A percentile compares a stretch with the other conserved stretches of the same genome.
These are phyloP conservation scores for Cebus imitator DNA, from an alignment of 2,113 vertebrate genomes.

Conservation along the genomic window DNA sequence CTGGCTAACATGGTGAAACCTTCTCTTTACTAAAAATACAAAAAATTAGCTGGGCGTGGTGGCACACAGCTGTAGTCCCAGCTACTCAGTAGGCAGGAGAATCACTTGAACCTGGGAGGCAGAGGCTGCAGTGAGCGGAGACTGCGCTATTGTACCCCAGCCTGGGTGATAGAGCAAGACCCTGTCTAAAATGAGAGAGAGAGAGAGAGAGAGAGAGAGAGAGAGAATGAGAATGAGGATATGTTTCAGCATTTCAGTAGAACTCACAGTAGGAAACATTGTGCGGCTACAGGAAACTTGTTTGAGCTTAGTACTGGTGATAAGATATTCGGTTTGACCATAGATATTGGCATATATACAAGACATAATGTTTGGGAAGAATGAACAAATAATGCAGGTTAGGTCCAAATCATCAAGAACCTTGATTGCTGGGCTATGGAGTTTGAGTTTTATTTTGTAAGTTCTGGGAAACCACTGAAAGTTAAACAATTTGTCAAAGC, in stretches of 20 bases:
- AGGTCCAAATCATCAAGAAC: not conserved
- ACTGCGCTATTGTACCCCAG: no score
- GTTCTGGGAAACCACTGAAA: slow-evolving; percentile 18
- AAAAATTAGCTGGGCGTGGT: no score
- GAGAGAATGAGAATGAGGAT: not conserved
- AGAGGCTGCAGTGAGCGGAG: no score
- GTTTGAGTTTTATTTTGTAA: not conserved
- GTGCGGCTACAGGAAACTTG: not conserved
- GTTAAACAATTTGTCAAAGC: not conserved
- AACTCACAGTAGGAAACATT: not conserved
- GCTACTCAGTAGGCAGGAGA: no score
- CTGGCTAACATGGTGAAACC: no score
- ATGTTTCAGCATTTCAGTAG: not conserved
- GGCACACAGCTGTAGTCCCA: no score
- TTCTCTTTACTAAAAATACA: no score
- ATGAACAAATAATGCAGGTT: not conserved
- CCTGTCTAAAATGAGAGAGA: no score
- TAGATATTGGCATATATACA: not conserved
- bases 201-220: no score
- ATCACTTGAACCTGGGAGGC: no score
- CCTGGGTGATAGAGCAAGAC: no score
- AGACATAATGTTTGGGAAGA: not conserved
- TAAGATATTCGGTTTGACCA: not conserved
- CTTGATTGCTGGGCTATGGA: not conserved
- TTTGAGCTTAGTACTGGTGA: not conserved